phyloP scores from a whole-genome alignment of 2,113 vertebrate genomes.

The Tetraodon nigroviridis region DNA sequence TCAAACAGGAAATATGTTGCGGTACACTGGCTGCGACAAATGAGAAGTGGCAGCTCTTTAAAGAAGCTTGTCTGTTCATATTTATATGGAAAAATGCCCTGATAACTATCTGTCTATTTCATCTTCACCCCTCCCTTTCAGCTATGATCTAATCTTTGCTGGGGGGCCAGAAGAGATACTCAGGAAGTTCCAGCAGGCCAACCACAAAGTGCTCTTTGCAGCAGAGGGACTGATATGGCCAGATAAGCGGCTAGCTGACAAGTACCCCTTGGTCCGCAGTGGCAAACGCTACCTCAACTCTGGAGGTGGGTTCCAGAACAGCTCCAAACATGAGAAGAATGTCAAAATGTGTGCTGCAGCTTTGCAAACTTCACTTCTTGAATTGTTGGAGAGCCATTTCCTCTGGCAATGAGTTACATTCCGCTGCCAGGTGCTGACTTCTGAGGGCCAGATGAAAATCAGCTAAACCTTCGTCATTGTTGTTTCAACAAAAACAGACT shows the following conservation, averaged over 20 bases:
- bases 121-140: conserved; percentile 49
- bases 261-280: conserved; percentile 86
- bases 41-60: too few species aligned
- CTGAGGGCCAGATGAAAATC: conserved; percentile 40
- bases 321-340: neutral
- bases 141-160: conserved; percentile 93
- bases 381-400: neutral
- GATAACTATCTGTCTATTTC: conserved; percentile 20
- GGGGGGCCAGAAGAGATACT: conserved; percentile 89
- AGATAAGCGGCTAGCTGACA: conserved; percentile 86
- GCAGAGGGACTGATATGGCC: conserved; percentile 93
- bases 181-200: conserved; percentile 86
- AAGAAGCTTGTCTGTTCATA: neutral
- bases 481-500: conserved; percentile 15
- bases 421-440: conserved; percentile 20
- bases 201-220: conserved; percentile 90
- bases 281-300: conserved; percentile 96
- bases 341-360: neutral
- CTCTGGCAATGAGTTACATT: conserved; percentile 7
- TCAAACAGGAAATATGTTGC: too few species aligned
- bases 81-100: neutral
- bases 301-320: conserved; percentile 79
- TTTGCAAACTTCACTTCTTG: neutral
- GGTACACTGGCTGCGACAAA: too few species aligned
- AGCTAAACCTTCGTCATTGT: neutral